A percentile compares a stretch with the other conserved stretches of the same genome.
Evolutionary conservation across 2,888 invertebrate genomes (phyloP).

Genomic region (Magallana nippona): DNA sequence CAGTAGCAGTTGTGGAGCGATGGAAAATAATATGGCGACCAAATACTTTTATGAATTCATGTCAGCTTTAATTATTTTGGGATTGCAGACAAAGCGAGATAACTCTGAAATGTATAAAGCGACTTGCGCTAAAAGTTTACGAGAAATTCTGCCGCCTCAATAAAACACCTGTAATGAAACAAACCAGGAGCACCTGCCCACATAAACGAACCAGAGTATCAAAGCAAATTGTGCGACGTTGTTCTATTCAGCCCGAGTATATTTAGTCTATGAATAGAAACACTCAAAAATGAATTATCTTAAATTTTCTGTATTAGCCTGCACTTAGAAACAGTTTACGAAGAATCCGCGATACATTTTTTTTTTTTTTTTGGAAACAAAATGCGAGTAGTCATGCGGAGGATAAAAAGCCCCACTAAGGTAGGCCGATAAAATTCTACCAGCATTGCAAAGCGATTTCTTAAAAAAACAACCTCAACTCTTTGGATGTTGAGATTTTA

Average conservation of each 20-base stretch:
- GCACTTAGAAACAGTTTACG: background rate
- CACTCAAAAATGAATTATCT: constrained; percentile 32
- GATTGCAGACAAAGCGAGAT: background rate
- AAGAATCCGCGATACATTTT: constrained; percentile 6
- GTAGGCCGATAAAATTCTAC: constrained; percentile 13
- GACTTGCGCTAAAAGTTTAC: background rate
- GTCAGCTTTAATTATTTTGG: no score
- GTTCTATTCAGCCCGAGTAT: constrained; percentile 3
- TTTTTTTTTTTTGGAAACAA: constrained; percentile 26
- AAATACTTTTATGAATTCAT: no score
- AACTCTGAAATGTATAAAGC: background rate
- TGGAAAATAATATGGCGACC: no score
- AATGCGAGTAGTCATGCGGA: constrained; percentile 23
- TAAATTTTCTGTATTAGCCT: constrained; percentile 26
- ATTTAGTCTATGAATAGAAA: constrained; percentile 13
- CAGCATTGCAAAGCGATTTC: background rate
- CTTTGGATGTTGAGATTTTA: background rate
- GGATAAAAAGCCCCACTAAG: constrained; percentile 28
- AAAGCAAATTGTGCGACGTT: constrained; percentile 8
- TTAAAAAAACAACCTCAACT: background rate
- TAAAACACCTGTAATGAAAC: constrained; percentile 31
- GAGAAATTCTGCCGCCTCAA: background rate
- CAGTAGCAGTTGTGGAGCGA: no score
- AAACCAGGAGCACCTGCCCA: constrained; percentile 17
- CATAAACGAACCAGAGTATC: constrained; percentile 13